Base-by-base conservation (phyloP, 30 jellyfish, hydroid and myxozoan genomes). In the Chironex yamaguchii region DNA sequence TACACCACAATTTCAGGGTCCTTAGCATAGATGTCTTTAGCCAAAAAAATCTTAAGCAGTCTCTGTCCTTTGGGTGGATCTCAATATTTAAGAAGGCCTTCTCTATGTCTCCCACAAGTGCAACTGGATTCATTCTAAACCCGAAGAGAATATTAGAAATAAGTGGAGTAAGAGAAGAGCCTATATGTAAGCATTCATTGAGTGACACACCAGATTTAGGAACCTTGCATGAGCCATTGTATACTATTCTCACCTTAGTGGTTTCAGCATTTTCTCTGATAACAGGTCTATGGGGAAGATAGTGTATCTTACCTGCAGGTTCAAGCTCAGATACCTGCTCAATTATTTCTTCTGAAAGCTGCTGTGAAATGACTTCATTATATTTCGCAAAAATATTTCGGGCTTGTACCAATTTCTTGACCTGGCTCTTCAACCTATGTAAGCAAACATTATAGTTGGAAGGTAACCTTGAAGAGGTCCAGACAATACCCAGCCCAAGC, bases 31-130 rank as follows among this genome's bases (percentile, higher is more conserved):
- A 54, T n/a, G 25, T 54, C 65, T 25, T 79, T 24, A 82, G 21
- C 87, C 88, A 82, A 49, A 82, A 50, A 53, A 82, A 82, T 31
- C 92, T 68, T 28, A 82, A 50, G 86, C 73, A 27, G 32, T 82
- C 92, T 25, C 87, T 23, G 33, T 82, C 88, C 32, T 68, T 0
- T 32, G 87, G 92, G 62, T 69, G 76, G 12, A 79, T 48, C 67
- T 27, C 69, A 33, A 69, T 36, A 69, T 69, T 69, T 3, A 73
- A 49, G 6, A 73, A 35, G 0, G 86, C 86, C 83, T 77, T 77
- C 80, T 77, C 92, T 36, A 64, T 81, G 25, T 81, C 86, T 4
- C 85, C 76, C 2, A 81, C 92, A 14, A 81, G 4, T 13, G 85
- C 92, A 22, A 66, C 33, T 21, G 85, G 42, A 31, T 75, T 75